Evolutionary conservation across 2,797 vertebrate species (phyloP), one percentile per base, ranked within the genome.

Genomic region (Sebastes minor): DNA sequence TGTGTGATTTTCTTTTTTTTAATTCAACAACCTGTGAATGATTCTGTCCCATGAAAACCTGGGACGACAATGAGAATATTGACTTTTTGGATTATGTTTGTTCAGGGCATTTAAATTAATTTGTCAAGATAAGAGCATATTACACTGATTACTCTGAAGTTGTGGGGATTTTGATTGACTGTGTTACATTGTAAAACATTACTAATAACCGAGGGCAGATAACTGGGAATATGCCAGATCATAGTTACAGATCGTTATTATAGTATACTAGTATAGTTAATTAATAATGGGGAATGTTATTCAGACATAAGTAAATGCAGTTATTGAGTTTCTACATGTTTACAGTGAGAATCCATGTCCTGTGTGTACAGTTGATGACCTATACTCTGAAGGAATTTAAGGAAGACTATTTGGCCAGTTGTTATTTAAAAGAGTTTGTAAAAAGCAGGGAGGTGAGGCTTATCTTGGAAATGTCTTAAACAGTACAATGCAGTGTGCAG

Each of bases 391-490:
- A 95, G 93, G 94, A 95, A 87, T 57, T 86, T 86, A 89, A 90
- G 82, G 85, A 91, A 90, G 86, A 94, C 92, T 90, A 78, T 92
- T 84, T 86, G 93, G 94, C 94, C 95, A 95, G 95, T 95, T 93
- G 62, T 84, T 85, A 75, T 87, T 90, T 85, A 69, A 73, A 67
- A 72, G 46, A 74, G 59, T 82, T 84, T 77, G 68, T 78, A 66
- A 46, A 80, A 42, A 73, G 59, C 69, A 57, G 30, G 69, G 83
- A 89, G 75, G 60, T 78, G 76, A 77, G 81, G 74, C 53, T 76
- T 60, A 75, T 86, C 66, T 79, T 86, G 70, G 91, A 90, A 90
- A 93, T 93, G 91, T 91, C 85, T 85, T 92, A 90, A 89, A 88
- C 80, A 82, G 64, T 81, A 82, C 67, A 76, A 93, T 93, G 93